Evolutionary conservation across 2,113 vertebrate species (phyloP).

Genomic region (Pantherophis guttatus): DNA sequence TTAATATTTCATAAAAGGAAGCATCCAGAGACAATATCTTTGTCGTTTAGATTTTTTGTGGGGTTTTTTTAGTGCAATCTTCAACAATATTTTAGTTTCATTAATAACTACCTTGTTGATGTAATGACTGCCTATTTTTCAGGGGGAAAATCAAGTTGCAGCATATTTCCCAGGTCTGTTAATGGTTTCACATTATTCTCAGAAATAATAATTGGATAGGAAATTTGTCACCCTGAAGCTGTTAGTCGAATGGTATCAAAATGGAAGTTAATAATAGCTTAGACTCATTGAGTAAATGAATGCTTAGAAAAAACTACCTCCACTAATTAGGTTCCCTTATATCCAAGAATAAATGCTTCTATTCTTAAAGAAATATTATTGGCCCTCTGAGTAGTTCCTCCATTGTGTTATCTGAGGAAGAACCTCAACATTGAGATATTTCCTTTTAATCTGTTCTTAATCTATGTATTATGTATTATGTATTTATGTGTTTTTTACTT

Average conservation of each 20-base stretch:
- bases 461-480: too few relatives aligned
- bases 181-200: constrained; percentile 76
- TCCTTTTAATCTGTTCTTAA: too few relatives aligned
- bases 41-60: not conserved
- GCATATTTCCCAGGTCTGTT: constrained; percentile 74
- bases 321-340: constrained; percentile 10
- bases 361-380: not conserved
- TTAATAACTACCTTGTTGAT: constrained; percentile 56
- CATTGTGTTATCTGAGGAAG: not conserved
- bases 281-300: constrained; percentile 25
- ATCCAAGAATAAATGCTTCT: not conserved
- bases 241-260: constrained; percentile 54
- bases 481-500: too few relatives aligned
- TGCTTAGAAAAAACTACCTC: not conserved
- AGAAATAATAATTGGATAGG: constrained; percentile 72
- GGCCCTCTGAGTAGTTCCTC: not conserved
- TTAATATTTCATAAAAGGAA: constrained; percentile 16
- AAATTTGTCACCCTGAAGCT: constrained; percentile 77
- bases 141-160: constrained; percentile 72
- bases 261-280: constrained; percentile 32
- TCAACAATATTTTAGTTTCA: constrained; percentile 47
- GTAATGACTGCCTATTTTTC: constrained; percentile 68
- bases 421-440: not conserved
- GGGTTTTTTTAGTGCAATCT: constrained; percentile 2
- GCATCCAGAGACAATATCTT: not conserved